phyloP scores from a whole-genome alignment of 2,797 vertebrate genomes.

The Distichodus sexfasciatus region DNA sequence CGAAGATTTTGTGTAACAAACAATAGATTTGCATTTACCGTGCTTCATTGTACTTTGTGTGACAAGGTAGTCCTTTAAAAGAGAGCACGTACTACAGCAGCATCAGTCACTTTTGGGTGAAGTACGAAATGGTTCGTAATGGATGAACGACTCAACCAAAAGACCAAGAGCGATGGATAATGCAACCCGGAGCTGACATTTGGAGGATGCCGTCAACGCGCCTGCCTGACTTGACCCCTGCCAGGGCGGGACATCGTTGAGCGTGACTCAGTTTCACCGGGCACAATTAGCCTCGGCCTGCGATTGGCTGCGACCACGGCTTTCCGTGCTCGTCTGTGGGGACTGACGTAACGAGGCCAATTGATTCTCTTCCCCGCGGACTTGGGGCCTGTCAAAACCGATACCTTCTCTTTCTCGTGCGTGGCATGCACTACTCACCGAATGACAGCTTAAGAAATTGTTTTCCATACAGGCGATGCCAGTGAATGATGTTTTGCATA shows the following conservation, averaged over 20 bases:
- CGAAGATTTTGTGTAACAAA: no score
- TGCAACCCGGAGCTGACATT: constrained; percentile 6
- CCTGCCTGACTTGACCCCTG: constrained; percentile 24
- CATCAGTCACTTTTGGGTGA: no score
- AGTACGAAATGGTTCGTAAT: no score
- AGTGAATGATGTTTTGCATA: constrained; percentile 4
- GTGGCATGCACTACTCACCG: constrained; percentile 9
- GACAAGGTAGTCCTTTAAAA: no score
- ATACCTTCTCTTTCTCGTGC: constrained; percentile 34
- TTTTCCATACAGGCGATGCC: constrained; percentile 31
- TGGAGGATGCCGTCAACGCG: no score
- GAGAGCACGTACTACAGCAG: no score
- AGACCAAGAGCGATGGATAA: no score
- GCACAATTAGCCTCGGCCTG: constrained; percentile 41
- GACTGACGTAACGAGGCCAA: constrained; percentile 46
- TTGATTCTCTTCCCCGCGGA: constrained; percentile 44
- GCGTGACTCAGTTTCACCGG: constrained; percentile 13
- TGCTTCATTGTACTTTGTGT: no score
- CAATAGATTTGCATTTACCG: constrained; percentile 33
- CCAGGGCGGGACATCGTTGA: background rate
- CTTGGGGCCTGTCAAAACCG: constrained; percentile 43
- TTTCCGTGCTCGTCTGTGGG: constrained; percentile 28
- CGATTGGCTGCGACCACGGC: constrained; percentile 19
- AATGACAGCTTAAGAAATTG: constrained; percentile 44
- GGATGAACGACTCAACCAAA: no score